Conservation (phyloP, 2,797 vertebrate species). For the Sternotherus odoratus region DNA sequence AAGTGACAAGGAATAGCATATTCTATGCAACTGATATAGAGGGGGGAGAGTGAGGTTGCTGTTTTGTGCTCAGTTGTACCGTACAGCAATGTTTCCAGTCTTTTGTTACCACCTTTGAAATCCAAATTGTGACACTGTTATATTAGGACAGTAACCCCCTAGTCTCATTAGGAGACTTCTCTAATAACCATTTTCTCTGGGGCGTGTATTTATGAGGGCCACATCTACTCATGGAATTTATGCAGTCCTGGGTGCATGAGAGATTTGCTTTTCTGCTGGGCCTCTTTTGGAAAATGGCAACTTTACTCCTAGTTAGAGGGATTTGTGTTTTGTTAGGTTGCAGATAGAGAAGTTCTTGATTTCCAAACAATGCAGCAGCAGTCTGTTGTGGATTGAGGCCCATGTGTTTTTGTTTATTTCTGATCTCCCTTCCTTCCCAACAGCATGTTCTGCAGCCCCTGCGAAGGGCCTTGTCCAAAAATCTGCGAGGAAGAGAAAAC, state of each 20-base stretch:
- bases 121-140: too few relatives aligned
- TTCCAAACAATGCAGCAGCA: background rate
- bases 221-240: background rate
- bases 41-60: too few relatives aligned
- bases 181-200: background rate
- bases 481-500: constrained; percentile 85
- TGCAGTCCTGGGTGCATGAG: background rate
- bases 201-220: background rate
- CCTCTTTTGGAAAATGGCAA: background rate
- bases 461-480: constrained; percentile 95
- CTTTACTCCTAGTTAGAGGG: background rate
- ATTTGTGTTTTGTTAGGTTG: background rate
- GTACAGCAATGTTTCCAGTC: too few relatives aligned
- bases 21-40: too few relatives aligned
- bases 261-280: background rate
- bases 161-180: background rate
- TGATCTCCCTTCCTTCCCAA: constrained; percentile 1
- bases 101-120: too few relatives aligned
- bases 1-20: too few relatives aligned
- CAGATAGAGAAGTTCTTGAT: background rate
- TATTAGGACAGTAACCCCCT: too few relatives aligned
- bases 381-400: background rate
- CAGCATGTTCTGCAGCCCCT: constrained; percentile 96
- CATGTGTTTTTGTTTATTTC: background rate
- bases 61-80: too few relatives aligned